Evolutionary conservation across 1,140 invertebrate species (phyloP).

Genomic region (Drosophila kohkoa): DNA sequence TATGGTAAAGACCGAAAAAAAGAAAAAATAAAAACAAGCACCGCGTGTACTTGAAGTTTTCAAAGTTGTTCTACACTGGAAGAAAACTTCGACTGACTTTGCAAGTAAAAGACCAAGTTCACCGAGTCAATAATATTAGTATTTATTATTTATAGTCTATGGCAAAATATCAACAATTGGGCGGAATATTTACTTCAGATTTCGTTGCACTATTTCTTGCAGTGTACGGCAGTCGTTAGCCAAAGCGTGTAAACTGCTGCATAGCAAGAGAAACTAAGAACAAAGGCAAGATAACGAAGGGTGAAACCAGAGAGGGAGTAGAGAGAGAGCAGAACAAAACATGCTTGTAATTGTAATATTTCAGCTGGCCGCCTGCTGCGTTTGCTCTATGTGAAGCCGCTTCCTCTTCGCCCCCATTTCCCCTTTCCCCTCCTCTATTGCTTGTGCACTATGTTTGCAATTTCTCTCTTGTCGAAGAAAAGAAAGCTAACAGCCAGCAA

Average conservation of each 20-base stretch:
- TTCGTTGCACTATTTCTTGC: not conserved
- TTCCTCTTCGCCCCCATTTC: not conserved
- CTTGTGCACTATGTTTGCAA: slow-evolving; percentile 22
- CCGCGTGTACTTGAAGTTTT: slow-evolving; percentile 56
- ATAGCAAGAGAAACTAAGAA: not conserved
- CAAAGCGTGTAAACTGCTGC: slow-evolving; percentile 20
- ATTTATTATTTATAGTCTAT: not conserved
- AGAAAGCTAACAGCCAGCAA: not conserved
- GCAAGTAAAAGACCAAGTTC: not conserved
- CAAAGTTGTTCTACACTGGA: slow-evolving; percentile 44
- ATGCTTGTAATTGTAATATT: slow-evolving; percentile 52
- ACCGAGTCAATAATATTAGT: not conserved
- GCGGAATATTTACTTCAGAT: not conserved
- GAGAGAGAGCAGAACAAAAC: slow-evolving; percentile 20
- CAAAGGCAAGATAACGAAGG: not conserved
- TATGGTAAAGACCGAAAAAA: slow-evolving; percentile 37
- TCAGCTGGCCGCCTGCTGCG: slow-evolving; percentile 13
- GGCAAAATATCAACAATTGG: not conserved
- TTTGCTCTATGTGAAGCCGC: not conserved
- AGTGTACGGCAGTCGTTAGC: slow-evolving; percentile 18
- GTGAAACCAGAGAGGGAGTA: not conserved
- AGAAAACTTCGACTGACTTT: slow-evolving; percentile 7
- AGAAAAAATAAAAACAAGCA: slow-evolving; percentile 67
- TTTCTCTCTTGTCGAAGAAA: slow-evolving; percentile 9
- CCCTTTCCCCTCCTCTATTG: not conserved